Evolutionary conservation across 2,888 invertebrate genomes (phyloP).

Genomic region (Orchestes rusci): DNA sequence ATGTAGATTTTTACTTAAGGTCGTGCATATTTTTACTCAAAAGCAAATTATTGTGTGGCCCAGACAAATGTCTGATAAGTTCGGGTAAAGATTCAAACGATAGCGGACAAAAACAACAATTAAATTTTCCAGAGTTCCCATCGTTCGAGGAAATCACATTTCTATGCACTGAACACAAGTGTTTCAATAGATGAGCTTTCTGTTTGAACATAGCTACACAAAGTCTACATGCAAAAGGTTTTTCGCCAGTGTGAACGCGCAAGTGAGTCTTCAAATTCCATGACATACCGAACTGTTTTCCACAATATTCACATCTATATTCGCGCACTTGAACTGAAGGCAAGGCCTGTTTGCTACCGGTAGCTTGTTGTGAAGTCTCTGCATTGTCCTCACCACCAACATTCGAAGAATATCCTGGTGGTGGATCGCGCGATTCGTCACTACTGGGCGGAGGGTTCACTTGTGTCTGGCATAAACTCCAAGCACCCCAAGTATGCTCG

Average conservation of each 20-base stretch:
- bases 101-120: slow-evolving; percentile 82
- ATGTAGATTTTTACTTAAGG: slow-evolving; percentile 35
- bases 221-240: slow-evolving; percentile 81
- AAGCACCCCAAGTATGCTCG: slow-evolving; percentile 56
- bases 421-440: slow-evolving; percentile 34
- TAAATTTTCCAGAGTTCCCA: slow-evolving; percentile 66
- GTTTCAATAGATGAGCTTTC: slow-evolving; percentile 80
- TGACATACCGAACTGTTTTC: slow-evolving; percentile 87
- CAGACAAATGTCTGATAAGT: slow-evolving; percentile 77
- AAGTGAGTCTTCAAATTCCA: slow-evolving; percentile 88
- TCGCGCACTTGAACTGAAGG: slow-evolving; percentile 62
- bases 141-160: slow-evolving; percentile 81
- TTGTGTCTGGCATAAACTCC: slow-evolving; percentile 58
- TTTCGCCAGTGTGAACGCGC: slow-evolving; percentile 82
- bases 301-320: slow-evolving; percentile 83
- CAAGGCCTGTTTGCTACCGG: slow-evolving; percentile 39
- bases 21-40: slow-evolving; percentile 80
- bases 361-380: slow-evolving; percentile 43
- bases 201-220: slow-evolving; percentile 91
- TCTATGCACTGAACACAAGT: slow-evolving; percentile 82
- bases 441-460: slow-evolving; percentile 46
- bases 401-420: slow-evolving; percentile 37
- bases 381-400: slow-evolving; percentile 33
- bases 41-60: slow-evolving; percentile 80
- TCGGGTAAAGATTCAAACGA: slow-evolving; percentile 82